Evolutionary conservation across 2,888 invertebrate genomes (phyloP), one percentile per base, ranked within the genome.

Genomic region (Cheilosia vernalis): DNA sequence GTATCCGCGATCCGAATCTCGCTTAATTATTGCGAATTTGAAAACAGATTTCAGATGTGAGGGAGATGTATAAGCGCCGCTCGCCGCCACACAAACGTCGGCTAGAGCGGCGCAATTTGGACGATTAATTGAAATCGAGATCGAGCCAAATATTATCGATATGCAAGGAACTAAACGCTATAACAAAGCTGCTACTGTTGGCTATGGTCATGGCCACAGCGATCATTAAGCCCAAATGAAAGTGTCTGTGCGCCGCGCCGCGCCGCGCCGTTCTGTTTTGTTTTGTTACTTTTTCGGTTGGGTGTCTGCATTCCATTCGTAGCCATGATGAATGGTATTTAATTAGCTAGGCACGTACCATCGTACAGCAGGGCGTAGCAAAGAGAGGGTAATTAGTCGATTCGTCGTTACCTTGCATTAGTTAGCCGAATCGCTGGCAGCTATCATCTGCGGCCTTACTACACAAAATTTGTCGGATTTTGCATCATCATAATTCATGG

Each of bases 201-300:
- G 85, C 85, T 85, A 85, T 85, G 85, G 85, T 85, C 85, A 85
- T 72, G 85, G 85, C 80, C 85, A 63, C 37, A 49, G 10, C 66
- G 47, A 53, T 79, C 74, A 74, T 80, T 80, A 80, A 76, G 70
- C 76, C 27, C 56, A 19, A 85, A 76, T 76, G 84, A 85, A 85
- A 85, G 85, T 85, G 70, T 64, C 60, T 64, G 73, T 6, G 30
- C 30, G 30, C 30, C 30, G 30, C 30, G 30, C 30, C 30, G 30
- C 30, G 30, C 30, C 30, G 30, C 30, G 30, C 30, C 30, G 30
- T 9, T 30, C 66, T 51, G 72, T 72, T 63, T n/a, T 30, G 47
- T 33, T 44, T n/a, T 37, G 47, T 37, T 37, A 37, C 44, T 63
- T 63, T 40, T 33, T 19, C 40, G 13, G 49, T 69, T 76, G 21